Percentiles rank a stretch among this genome's conserved stretches.
phyloP scores from a whole-genome alignment of 2,888 invertebrate species.

The Clitarchus hookeri region DNA sequence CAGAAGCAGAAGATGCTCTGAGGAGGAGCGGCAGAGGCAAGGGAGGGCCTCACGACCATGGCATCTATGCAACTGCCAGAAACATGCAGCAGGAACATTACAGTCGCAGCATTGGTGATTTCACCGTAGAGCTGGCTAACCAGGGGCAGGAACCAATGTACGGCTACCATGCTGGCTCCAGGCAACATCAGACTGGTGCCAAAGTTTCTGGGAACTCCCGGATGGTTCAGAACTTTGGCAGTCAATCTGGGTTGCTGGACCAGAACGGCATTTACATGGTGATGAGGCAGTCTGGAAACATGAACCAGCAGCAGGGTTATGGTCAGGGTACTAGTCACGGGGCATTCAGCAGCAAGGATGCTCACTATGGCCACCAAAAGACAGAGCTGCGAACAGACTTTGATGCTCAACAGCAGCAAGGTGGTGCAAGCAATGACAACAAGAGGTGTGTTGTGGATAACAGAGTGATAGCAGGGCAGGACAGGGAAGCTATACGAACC shows the following conservation, averaged over 20 bases:
- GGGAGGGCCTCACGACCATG: neutral
- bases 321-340: slow-evolving; percentile 15
- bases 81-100: slow-evolving; percentile 43
- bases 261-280: slow-evolving; percentile 41
- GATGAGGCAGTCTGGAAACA: slow-evolving; percentile 34
- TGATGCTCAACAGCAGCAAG: neutral
- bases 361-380: slow-evolving; percentile 24
- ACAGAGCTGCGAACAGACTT: neutral
- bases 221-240: slow-evolving; percentile 22
- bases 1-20: slow-evolving; percentile 6
- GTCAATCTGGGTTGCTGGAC: slow-evolving; percentile 49
- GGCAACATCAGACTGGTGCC: neutral
- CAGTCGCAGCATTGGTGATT: slow-evolving; percentile 44
- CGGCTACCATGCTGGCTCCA: neutral
- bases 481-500: neutral
- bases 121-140: neutral
- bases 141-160: slow-evolving; percentile 5
- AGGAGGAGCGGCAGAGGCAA: neutral
- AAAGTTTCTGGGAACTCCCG: slow-evolving; percentile 16
- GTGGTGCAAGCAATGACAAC: neutral
- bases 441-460: neutral
- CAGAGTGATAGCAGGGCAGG: neutral
- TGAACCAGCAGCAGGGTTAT: slow-evolving; percentile 23
- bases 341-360: slow-evolving; percentile 4
- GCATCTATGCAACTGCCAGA: slow-evolving; percentile 45